Evolutionary conservation across 2,797 vertebrate species (phyloP).

Genomic region (Smutsia temminckii): DNA sequence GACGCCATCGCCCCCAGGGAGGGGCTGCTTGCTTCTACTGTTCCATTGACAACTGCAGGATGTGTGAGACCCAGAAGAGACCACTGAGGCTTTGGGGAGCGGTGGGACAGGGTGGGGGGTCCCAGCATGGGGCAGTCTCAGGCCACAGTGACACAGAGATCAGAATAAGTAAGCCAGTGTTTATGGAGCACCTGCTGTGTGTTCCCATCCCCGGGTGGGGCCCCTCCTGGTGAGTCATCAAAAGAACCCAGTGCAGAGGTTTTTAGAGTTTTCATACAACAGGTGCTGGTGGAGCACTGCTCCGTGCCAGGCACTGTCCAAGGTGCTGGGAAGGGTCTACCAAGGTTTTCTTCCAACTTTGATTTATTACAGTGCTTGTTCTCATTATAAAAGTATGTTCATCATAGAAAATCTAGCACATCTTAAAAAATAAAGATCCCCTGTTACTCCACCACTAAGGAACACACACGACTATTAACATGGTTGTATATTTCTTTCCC

Average conservation of each 20-base stretch:
- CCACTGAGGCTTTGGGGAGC: fast-evolving
- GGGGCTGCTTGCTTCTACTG: background rate
- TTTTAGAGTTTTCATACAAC: too few relatives aligned
- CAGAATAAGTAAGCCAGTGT: fast-evolving
- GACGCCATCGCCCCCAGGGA: background rate
- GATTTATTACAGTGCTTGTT: background rate
- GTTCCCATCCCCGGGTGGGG: fast-evolving
- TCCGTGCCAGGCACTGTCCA: background rate
- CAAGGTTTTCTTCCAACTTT: background rate
- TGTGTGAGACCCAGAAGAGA: background rate
- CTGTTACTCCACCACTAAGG: too few relatives aligned
- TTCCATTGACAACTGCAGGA: background rate
- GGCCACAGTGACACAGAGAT: background rate
- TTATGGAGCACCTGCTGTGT: background rate
- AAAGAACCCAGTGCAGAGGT: fast-evolving
- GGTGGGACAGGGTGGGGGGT: background rate
- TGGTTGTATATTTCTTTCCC: background rate
- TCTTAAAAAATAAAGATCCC: background rate
- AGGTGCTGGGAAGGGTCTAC: background rate
- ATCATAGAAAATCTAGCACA: background rate
- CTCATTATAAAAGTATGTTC: background rate
- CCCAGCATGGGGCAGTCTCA: background rate
- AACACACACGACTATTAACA: background rate
- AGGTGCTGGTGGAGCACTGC: background rate
- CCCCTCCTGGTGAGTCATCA: background rate